phyloP scores from a whole-genome alignment of 2,888 invertebrate genomes.

The Agonopterix arenella region DNA sequence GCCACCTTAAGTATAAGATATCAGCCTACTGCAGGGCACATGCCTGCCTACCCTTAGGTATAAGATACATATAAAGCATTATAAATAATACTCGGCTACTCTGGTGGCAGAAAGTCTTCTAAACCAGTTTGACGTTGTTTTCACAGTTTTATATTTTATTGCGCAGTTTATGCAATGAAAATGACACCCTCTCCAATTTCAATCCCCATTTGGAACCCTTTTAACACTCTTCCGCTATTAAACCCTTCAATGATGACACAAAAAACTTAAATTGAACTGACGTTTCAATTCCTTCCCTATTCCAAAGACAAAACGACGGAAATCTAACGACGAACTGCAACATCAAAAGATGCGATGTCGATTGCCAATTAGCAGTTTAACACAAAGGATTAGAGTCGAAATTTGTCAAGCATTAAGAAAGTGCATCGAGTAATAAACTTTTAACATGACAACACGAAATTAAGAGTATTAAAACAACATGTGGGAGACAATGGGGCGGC shows the following conservation, averaged over 20 bases:
- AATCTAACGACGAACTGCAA: neutral
- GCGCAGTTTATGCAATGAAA: neutral
- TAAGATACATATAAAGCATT: too few species aligned
- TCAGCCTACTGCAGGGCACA: too few species aligned
- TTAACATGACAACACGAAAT: conserved; percentile 69
- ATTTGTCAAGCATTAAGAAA: conserved; percentile 11
- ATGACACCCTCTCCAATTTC: conserved; percentile 31
- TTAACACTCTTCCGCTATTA: conserved; percentile 54
- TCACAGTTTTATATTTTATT: too few species aligned
- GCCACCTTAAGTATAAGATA: too few species aligned
- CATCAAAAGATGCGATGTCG: neutral
- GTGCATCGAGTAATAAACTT: conserved; percentile 51
- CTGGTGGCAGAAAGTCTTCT: too few species aligned
- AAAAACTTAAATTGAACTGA: neutral
- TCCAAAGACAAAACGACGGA: neutral
- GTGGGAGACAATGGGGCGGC: conserved; percentile 68
- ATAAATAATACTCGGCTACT: too few species aligned
- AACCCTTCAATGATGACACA: conserved; percentile 12
- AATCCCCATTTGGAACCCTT: conserved; percentile 43
- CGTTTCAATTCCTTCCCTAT: neutral
- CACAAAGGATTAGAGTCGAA: conserved; percentile 18
- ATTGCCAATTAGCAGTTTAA: conserved; percentile 12
- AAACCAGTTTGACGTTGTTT: too few species aligned
- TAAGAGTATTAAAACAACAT: conserved; percentile 65
- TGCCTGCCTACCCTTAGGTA: too few species aligned